Conservation (phyloP, 2,888 invertebrate genomes). For the Lasioglossum oenotherae region DNA sequence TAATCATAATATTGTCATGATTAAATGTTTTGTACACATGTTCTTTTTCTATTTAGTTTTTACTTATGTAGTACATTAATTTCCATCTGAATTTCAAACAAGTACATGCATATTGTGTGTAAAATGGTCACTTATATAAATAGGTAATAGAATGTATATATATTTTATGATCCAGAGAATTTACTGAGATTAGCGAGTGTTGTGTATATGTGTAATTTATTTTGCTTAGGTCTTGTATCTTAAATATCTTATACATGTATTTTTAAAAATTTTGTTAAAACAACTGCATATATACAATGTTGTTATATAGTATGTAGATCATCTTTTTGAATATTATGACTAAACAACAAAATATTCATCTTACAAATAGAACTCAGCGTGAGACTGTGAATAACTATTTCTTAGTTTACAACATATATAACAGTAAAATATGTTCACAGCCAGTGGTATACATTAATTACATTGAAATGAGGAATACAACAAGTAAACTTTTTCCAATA, state of each 20-base stretch:
- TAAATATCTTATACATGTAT: slow-evolving; percentile 60
- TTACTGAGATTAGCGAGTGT: slow-evolving; percentile 36
- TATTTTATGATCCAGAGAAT: slow-evolving; percentile 38
- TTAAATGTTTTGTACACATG: slow-evolving; percentile 33
- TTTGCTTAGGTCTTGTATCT: slow-evolving; percentile 55
- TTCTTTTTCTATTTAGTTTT: slow-evolving; percentile 13
- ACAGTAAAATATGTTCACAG: slow-evolving; percentile 59
- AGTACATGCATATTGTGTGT: slow-evolving; percentile 32
- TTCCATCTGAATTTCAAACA: slow-evolving; percentile 48
- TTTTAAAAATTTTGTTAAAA: slow-evolving; percentile 69
- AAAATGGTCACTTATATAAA: slow-evolving; percentile 32
- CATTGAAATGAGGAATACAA: slow-evolving; percentile 43
- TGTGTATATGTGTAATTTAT: slow-evolving; percentile 38
- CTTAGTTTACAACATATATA: slow-evolving; percentile 50
- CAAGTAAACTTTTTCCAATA: slow-evolving; percentile 27
- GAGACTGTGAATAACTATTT: slow-evolving; percentile 48
- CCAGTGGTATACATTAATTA: slow-evolving; percentile 52
- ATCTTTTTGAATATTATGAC: slow-evolving; percentile 33
- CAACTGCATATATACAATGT: slow-evolving; percentile 71
- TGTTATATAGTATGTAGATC: slow-evolving; percentile 45
- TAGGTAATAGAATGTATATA: slow-evolving; percentile 46
- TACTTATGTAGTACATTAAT: slow-evolving; percentile 13
- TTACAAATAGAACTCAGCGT: slow-evolving; percentile 39
- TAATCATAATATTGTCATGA: slow-evolving; percentile 21
- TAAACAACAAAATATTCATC: slow-evolving; percentile 54